Evolutionary conservation across 2,888 invertebrate species (phyloP).

Genomic region (Macrophya annulata): DNA sequence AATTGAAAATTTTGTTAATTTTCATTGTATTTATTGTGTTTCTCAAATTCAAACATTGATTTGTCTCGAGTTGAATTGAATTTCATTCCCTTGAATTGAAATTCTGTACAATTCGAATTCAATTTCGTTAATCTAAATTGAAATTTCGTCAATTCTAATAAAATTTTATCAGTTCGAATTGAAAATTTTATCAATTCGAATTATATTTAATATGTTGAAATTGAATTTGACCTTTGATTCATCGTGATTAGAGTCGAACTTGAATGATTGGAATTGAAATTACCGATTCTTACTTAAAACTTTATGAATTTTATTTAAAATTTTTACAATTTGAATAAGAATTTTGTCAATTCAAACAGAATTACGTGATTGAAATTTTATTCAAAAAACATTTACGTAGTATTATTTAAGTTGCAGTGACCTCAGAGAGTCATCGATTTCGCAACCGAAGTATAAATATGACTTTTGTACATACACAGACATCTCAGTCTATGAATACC

Average conservation of each 20-base stretch:
- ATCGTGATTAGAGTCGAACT: not conserved
- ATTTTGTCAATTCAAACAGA: not conserved
- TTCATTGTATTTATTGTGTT: not conserved
- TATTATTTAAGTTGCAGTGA: not conserved
- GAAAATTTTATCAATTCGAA: not conserved
- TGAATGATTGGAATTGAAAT: not conserved
- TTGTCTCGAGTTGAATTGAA: not conserved
- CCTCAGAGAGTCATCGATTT: not conserved
- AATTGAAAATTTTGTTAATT: no score
- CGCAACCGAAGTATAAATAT: not conserved
- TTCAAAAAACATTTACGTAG: not conserved
- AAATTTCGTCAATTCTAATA: not conserved
- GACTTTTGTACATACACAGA: not conserved
- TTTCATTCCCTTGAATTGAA: not conserved
- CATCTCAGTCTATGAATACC: slow-evolving; percentile 6
- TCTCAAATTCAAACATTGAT: not conserved
- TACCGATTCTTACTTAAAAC: no score
- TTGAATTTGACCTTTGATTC: not conserved
- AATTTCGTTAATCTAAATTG: not conserved
- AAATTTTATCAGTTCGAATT: not conserved
- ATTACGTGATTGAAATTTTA: not conserved
- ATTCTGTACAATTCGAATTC: not conserved
- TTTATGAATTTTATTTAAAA: no score
- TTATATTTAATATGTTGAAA: not conserved
- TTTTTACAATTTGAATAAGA: not conserved